These are phyloP conservation scores for Diploptera punctata DNA, from an alignment of 2,888 invertebrate species.

Conservation along the genomic window DNA sequence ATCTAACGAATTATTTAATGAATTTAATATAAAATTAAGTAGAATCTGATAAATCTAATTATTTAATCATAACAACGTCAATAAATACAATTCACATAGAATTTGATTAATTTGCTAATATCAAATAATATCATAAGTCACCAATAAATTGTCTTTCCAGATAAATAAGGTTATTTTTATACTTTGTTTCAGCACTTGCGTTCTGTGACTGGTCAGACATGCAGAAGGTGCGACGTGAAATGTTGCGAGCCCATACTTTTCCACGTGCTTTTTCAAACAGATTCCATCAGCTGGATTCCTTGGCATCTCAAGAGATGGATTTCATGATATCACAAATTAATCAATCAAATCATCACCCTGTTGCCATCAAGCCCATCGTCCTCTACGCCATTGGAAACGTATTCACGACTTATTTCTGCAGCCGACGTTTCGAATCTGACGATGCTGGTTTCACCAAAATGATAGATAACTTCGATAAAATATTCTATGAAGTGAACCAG, in stretches of 20 bases:
- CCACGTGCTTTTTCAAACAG: slow-evolving; percentile 63
- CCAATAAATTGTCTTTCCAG: too few species aligned
- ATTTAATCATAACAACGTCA: too few species aligned
- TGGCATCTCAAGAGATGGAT: slow-evolving; percentile 56
- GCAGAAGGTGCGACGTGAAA: slow-evolving; percentile 65
- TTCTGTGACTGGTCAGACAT: slow-evolving; percentile 72
- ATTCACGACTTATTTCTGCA: slow-evolving; percentile 67
- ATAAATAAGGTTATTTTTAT: too few species aligned
- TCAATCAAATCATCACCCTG: slow-evolving; percentile 33
- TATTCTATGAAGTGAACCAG: slow-evolving; percentile 72
- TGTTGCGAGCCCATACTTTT: slow-evolving; percentile 64
- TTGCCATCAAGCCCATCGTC: slow-evolving; percentile 56
- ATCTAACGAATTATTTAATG: too few species aligned
- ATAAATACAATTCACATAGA: too few species aligned
- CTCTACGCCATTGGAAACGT: slow-evolving; percentile 64
- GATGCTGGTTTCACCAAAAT: slow-evolving; percentile 59
- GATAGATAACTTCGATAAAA: slow-evolving; percentile 64
- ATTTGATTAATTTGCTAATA: too few species aligned
- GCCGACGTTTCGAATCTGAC: slow-evolving; percentile 57
- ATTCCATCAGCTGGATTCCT: slow-evolving; percentile 59
- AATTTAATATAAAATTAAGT: too few species aligned
- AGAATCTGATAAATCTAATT: too few species aligned
- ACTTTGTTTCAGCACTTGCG: slow-evolving; percentile 67
- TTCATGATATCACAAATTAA: slow-evolving; percentile 50
- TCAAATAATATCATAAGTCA: too few species aligned